Evolutionary conservation across 1,140 invertebrate genomes (phyloP).

Genomic region (Theocolax elegans): DNA sequence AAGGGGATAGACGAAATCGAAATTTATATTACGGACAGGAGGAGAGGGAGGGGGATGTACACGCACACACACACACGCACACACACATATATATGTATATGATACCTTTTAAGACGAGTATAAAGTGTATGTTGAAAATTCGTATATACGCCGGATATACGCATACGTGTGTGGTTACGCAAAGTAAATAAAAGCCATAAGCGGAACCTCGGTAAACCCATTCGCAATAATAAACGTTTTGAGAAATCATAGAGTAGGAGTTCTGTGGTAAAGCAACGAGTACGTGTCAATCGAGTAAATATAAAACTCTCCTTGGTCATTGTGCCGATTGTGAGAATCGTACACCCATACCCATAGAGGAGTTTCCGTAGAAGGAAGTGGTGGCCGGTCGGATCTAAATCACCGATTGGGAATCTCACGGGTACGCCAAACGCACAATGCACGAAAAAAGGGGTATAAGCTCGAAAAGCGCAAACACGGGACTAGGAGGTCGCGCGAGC

Average conservation of each 20-base stretch:
- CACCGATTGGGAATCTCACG: no score
- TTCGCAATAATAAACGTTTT: neutral
- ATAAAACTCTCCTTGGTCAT: no score
- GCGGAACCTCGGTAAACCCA: constrained; percentile 24
- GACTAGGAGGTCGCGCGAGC: constrained; percentile 64
- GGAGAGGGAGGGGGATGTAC: neutral
- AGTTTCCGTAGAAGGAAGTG: no score
- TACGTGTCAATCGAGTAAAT: constrained; percentile 28
- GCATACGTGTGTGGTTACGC: constrained; percentile 13
- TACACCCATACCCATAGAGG: no score
- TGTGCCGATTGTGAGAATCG: no score
- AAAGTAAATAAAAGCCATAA: neutral
- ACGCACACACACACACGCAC: no score
- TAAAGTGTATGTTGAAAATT: no score
- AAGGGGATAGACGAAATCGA: neutral
- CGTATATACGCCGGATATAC: neutral
- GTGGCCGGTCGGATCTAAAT: no score
- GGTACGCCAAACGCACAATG: no score
- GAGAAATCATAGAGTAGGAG: constrained; percentile 14
- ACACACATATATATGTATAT: no score
- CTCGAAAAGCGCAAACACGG: constrained; percentile 44
- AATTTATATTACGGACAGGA: neutral
- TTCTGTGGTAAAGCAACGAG: constrained; percentile 14
- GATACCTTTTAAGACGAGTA: no score
- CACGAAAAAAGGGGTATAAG: neutral